A percentile compares a stretch with the other conserved stretches of the same genome.
phyloP scores from a whole-genome alignment of 2,113 vertebrate species.

The Eurystomus gularis region DNA sequence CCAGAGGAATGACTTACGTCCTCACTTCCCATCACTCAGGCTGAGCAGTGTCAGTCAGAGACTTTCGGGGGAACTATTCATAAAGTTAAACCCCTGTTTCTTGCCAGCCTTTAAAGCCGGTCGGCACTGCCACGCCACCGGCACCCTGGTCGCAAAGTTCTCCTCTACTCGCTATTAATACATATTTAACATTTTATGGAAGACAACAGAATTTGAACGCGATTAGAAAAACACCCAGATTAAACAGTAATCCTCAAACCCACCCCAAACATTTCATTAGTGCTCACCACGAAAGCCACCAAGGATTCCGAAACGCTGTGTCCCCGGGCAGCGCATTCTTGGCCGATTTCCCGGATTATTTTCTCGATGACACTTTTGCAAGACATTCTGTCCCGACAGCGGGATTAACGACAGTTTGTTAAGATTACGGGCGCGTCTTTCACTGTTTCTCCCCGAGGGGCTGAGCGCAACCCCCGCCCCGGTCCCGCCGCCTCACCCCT shows the following conservation, averaged over 20 bases:
- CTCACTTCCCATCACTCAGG: rapidly evolving
- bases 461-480: not conserved
- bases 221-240: not conserved
- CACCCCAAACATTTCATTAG: not conserved
- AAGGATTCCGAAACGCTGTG: conserved; percentile 79
- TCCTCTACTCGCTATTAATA: too few relatives aligned
- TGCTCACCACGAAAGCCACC: conserved; percentile 86
- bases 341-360: conserved; percentile 79
- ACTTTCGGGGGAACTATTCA: not conserved
- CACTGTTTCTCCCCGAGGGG: too few relatives aligned
- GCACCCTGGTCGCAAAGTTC: not conserved
- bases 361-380: conserved; percentile 76
- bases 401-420: rapidly evolving
- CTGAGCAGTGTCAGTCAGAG: rapidly evolving
- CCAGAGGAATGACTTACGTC: not conserved
- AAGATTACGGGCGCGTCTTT: too few relatives aligned
- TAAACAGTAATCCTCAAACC: not conserved
- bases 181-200: not conserved
- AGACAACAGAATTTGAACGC: not conserved
- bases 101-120: rapidly evolving
- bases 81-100: not conserved
- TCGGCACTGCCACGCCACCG: not conserved
- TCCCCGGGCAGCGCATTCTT: conserved; percentile 76
- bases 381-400: conserved; percentile 70
- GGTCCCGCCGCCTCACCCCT: not conserved